Conservation (phyloP, 2,113 vertebrate species). For the Grammomys dolichurus region DNA sequence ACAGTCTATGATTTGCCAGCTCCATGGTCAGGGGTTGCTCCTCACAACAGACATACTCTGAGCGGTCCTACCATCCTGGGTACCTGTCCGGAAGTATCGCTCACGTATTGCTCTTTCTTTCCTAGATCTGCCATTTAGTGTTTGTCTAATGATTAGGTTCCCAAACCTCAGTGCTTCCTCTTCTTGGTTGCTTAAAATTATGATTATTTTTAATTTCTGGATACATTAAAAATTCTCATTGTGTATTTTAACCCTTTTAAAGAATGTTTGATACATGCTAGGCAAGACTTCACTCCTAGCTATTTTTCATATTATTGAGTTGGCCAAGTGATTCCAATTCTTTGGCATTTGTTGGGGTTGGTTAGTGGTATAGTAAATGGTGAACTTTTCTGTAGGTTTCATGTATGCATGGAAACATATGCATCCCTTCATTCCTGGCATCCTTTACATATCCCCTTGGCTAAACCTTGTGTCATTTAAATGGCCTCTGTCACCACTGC, state of each 20-base stretch:
- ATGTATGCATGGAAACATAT: not conserved
- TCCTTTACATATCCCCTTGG: not conserved
- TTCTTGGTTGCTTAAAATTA: not conserved
- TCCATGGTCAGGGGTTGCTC: rapidly evolving
- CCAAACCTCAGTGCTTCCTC: constrained; percentile 8
- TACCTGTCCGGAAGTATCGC: not conserved
- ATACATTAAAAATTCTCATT: not conserved
- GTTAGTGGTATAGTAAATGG: not conserved
- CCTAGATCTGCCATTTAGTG: not conserved
- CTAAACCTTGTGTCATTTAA: not conserved
- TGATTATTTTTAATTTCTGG: not conserved
- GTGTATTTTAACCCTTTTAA: not conserved
- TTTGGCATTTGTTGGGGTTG: not conserved
- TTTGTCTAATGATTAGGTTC: not conserved
- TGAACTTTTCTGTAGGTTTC: constrained; percentile 23
- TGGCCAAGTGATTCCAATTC: not conserved
- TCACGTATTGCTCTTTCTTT: not conserved
- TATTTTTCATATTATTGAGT: not conserved
- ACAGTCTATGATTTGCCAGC: not conserved
- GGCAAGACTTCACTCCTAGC: not conserved
- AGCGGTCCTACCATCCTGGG: not conserved
- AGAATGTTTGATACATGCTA: not conserved
- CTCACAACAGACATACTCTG: rapidly evolving
- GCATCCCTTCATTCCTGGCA: not conserved
- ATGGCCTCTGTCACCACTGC: not conserved